Evolutionary conservation across 2,888 invertebrate species (phyloP).

Genomic region (Adela reaumurella): DNA sequence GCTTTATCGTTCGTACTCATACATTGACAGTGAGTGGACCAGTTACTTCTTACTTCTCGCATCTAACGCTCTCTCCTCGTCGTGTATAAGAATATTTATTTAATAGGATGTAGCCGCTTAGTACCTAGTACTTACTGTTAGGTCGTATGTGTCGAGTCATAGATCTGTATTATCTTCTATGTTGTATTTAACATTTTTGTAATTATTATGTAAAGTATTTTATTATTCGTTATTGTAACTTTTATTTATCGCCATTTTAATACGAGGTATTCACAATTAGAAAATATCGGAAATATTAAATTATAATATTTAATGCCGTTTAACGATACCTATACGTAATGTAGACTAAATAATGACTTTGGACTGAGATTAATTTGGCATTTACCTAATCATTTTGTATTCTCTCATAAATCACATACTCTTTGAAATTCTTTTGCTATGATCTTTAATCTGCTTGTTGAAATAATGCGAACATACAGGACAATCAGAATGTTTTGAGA

Average conservation of each 20-base stretch:
- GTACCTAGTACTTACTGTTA: conserved; percentile 34
- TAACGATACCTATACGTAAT: too few relatives aligned
- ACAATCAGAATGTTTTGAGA: too few relatives aligned
- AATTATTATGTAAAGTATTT: conserved; percentile 36
- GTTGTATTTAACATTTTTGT: conserved; percentile 53
- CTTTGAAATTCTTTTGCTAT: too few relatives aligned
- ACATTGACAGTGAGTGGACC: neutral
- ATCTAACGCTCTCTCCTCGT: conserved; percentile 29
- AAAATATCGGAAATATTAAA: too few relatives aligned
- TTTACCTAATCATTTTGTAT: too few relatives aligned
- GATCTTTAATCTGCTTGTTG: too few relatives aligned
- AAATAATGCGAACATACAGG: too few relatives aligned
- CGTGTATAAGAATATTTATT: conserved; percentile 49
- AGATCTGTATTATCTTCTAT: conserved; percentile 57
- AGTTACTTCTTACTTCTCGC: neutral
- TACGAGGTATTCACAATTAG: conserved; percentile 48
- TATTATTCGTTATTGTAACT: conserved; percentile 20
- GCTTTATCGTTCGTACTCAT: neutral
- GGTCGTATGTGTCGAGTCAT: conserved; percentile 51
- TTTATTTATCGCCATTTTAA: conserved; percentile 48
- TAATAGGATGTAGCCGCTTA: conserved; percentile 22
- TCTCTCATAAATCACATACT: too few relatives aligned
- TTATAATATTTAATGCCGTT: neutral
- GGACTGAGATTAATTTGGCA: conserved; percentile 49
- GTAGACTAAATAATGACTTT: conserved; percentile 30